phyloP scores from a whole-genome alignment of 1,140 invertebrate species.

The Nixonia krombeini region DNA sequence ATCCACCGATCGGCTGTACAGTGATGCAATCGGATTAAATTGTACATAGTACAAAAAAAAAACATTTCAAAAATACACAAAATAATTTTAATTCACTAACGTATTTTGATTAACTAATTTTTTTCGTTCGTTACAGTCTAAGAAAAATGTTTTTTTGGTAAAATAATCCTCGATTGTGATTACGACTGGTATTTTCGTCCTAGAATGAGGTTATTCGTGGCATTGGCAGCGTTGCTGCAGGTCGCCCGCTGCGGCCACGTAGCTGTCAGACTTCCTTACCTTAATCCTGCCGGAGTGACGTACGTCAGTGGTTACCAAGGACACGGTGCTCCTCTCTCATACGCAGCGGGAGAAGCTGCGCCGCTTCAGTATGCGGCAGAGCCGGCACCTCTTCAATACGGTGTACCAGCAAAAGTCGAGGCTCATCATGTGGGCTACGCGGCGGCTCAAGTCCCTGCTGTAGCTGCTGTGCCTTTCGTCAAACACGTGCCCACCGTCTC shows the following conservation, averaged over 20 bases:
- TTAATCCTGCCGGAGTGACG: constrained; percentile 70
- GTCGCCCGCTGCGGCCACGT: constrained; percentile 55
- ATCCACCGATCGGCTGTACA: no score
- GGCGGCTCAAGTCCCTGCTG: constrained; percentile 55
- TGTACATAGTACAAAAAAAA: no score
- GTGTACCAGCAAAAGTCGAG: constrained; percentile 56
- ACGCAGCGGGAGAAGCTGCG: constrained; percentile 22
- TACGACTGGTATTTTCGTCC: constrained; percentile 3
- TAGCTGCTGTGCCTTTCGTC: constrained; percentile 69
- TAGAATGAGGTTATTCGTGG: constrained; percentile 57
- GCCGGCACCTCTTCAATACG: constrained; percentile 36
- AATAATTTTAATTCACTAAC: no score
- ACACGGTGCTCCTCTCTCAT: constrained; percentile 49
- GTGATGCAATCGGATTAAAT: no score
- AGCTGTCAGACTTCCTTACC: constrained; percentile 66
- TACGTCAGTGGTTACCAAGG: constrained; percentile 59
- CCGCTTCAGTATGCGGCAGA: constrained; percentile 31
- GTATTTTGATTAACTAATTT: no score
- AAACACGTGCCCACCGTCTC: constrained; percentile 71
- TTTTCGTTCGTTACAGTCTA: no score
- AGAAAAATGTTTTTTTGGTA: no score
- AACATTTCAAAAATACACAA: no score
- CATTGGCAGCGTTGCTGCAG: constrained; percentile 59
- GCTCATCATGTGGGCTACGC: constrained; percentile 61
- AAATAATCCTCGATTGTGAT: not conserved